Evolutionary conservation across 2,797 vertebrate genomes (phyloP).

Genomic region (Sternotherus odoratus): DNA sequence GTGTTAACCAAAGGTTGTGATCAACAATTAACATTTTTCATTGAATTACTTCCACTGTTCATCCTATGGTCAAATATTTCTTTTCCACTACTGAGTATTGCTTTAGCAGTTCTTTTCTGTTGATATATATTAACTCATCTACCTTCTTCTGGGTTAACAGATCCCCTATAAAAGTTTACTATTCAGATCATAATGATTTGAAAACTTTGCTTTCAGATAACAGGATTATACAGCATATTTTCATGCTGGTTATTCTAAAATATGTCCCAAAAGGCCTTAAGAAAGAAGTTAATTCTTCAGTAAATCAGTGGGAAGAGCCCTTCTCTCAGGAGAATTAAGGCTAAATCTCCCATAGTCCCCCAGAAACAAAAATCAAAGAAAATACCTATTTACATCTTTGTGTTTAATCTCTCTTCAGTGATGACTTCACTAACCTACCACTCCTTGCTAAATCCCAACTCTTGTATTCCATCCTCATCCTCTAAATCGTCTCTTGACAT

Average conservation of each 20-base stretch:
- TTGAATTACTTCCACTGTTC: not conserved
- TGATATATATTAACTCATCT: not conserved
- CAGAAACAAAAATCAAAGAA: not conserved
- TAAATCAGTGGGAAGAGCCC: accelerated
- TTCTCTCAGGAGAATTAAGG: not conserved
- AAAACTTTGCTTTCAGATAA: not conserved
- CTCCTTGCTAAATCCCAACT: not conserved
- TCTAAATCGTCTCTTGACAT: not conserved
- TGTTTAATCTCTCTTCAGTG: not conserved
- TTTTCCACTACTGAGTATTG: not conserved
- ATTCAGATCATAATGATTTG: not conserved
- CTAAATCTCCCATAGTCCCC: not conserved
- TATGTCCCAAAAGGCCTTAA: accelerated
- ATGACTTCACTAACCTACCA: not conserved
- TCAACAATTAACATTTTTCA: not conserved
- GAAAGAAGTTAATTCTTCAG: not conserved
- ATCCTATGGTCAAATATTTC: not conserved
- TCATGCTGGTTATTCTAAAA: not conserved
- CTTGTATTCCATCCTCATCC: accelerated
- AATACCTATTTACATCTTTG: not conserved
- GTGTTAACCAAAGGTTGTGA: not conserved
- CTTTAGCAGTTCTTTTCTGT: not conserved
- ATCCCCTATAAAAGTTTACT: not conserved
- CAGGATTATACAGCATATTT: not conserved
- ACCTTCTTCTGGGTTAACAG: not conserved